phyloP scores from a whole-genome alignment of 2,888 invertebrate genomes.

The Yponomeuta malinellus region DNA sequence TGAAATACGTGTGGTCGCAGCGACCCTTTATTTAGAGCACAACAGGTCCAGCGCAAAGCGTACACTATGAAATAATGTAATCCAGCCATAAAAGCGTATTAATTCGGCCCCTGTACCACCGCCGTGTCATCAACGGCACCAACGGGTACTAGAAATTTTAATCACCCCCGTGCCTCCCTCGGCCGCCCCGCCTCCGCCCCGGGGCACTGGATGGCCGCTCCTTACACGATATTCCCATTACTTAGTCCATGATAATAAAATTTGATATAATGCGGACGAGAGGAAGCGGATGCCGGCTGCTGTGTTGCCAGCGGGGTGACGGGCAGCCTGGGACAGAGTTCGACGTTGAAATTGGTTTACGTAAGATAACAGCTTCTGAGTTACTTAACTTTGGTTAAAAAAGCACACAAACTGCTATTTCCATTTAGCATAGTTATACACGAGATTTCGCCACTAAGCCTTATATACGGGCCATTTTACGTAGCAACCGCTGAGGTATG shows the following conservation, averaged over 20 bases:
- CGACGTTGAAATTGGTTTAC: neutral
- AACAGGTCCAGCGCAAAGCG: constrained; percentile 36
- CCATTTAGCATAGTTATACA: too few relatives aligned
- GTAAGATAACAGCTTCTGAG: too few relatives aligned
- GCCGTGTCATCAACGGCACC: constrained; percentile 56
- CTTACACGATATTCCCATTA: constrained; percentile 78
- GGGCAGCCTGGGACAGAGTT: constrained; percentile 1
- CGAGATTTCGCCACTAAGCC: too few relatives aligned
- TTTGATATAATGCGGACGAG: constrained; percentile 72
- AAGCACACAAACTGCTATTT: too few relatives aligned
- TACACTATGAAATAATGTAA: constrained; percentile 61
- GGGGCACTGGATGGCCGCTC: constrained; percentile 52
- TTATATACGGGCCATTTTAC: too few relatives aligned
- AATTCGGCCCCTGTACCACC: constrained; percentile 66
- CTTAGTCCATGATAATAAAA: constrained; percentile 76
- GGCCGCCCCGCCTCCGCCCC: constrained; percentile 29
- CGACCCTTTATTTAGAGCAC: constrained; percentile 43
- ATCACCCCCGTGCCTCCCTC: constrained; percentile 51
- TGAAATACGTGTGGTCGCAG: neutral
- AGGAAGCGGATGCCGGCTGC: constrained; percentile 14
- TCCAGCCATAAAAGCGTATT: constrained; percentile 69
- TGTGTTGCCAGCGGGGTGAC: constrained; percentile 16
- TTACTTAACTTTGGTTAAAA: too few relatives aligned
- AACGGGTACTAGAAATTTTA: constrained; percentile 67
- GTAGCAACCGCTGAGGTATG: too few relatives aligned